Base-by-base conservation (phyloP, 2,113 vertebrate genomes). In the Mastomys natalensis region DNA sequence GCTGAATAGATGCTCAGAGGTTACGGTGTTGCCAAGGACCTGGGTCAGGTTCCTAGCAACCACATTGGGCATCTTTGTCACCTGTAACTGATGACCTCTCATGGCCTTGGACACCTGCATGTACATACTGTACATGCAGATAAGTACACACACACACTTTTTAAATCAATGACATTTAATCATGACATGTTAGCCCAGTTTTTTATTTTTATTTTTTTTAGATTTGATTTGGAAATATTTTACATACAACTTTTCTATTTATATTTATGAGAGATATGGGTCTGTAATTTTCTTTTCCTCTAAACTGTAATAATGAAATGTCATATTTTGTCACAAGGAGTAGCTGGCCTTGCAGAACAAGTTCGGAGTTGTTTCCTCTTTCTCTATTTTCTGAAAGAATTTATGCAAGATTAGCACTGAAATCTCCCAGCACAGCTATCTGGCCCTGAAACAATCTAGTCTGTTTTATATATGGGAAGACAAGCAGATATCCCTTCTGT, bases 201-300 rank as follows among this genome's bases (percentile, higher is more conserved):
- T 37, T n/a, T n/a, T n/a, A n/a, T n/a, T n/a, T n/a, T n/a, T n/a
- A n/a, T n/a, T n/a, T 13, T 45, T 53, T 37, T 31, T 15, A 72
- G 7, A 48, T 91, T 88, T 77, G 24, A 64, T 88, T 58, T 91
- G 82, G 37, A 82, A 93, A 34, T 68, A 55, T 76, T 92, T 92
- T 62, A 29, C 48, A 51, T 55, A 29, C 0, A 0, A 86, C 68
- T 95, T 93, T 81, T 48, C 45, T 45, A 62, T 95, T 90, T 91
- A 82, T 91, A 53, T 93, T 82, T 93, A 82, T 91, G 37, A 87
- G 19, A 51, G n/a, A 60, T 43, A 68, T 51, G 72, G 66, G 15
- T 37, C 15, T 74, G 1, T 90, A 58, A 66, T 93, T 90, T 92
- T 96, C 19, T 24, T 92, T 90, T 90, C 24, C 60, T 81, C 5